phyloP scores from a whole-genome alignment of 2,797 vertebrate species.

The Scleropages formosus region DNA sequence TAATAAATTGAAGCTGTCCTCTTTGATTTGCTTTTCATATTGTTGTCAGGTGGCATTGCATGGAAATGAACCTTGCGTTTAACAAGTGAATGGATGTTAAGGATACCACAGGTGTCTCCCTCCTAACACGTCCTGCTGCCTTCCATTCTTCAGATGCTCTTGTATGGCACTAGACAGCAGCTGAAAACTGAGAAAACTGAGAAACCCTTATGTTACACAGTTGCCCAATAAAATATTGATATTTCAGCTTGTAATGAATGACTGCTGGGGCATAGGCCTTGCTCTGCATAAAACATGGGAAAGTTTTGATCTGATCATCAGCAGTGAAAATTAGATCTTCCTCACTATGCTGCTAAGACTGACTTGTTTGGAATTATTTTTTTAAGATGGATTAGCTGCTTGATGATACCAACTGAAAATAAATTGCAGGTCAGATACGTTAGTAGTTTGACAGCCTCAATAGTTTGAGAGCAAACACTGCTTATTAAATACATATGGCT shows the following conservation, averaged over 20 bases:
- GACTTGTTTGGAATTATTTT: too few species aligned
- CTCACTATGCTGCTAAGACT: too few species aligned
- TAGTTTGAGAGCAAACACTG: not conserved
- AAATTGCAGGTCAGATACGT: not conserved
- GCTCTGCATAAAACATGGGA: too few species aligned
- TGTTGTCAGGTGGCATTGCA: too few species aligned
- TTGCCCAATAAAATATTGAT: slow-evolving; percentile 11
- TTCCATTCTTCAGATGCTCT: not conserved
- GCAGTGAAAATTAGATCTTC: not conserved
- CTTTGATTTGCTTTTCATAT: too few species aligned
- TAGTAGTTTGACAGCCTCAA: not conserved
- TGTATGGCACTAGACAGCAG: not conserved
- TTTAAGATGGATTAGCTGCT: slow-evolving; percentile 15
- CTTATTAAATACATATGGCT: too few species aligned
- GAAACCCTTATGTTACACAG: not conserved
- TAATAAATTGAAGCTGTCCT: too few species aligned
- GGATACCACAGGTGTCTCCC: not conserved
- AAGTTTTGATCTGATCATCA: not conserved
- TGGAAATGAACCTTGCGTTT: too few species aligned
- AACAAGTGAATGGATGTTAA: too few species aligned
- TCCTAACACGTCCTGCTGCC: not conserved
- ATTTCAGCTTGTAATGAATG: slow-evolving; percentile 2
- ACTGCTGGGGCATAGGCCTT: not conserved
- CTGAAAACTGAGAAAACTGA: too few species aligned
- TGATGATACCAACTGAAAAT: slow-evolving; percentile 6